Conservation (phyloP, 2,888 invertebrate species). For the Gibbula magus region DNA sequence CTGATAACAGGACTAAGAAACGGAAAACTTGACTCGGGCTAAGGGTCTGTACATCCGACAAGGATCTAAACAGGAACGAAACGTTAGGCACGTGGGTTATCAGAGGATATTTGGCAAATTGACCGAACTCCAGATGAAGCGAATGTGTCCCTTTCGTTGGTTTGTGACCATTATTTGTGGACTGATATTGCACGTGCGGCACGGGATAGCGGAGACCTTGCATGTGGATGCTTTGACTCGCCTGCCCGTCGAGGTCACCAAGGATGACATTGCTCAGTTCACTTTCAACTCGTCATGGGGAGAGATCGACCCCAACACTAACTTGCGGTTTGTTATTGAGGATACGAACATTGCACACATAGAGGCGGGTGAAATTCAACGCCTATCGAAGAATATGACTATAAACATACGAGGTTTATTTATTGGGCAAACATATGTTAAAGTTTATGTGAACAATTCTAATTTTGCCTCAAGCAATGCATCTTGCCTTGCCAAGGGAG, state of each 20-base stretch:
- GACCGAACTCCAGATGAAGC: not conserved
- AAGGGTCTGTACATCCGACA: too few relatives aligned
- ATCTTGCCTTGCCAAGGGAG: not conserved
- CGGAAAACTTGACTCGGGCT: too few relatives aligned
- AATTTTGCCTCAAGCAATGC: not conserved
- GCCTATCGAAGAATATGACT: not conserved
- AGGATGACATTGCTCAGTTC: not conserved
- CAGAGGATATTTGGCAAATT: too few relatives aligned
- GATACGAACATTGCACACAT: not conserved
- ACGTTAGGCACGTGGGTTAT: too few relatives aligned
- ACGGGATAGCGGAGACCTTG: not conserved
- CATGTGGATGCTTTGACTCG: not conserved
- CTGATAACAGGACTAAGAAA: too few relatives aligned
- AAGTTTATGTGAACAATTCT: slow-evolving; percentile 4
- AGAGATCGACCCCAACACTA: not conserved
- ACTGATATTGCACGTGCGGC: not conserved
- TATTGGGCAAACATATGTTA: slow-evolving; percentile 24
- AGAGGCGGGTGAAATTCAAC: not conserved
- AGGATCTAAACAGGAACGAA: too few relatives aligned
- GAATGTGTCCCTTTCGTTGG: not conserved
- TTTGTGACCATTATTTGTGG: not conserved
- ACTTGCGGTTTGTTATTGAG: not conserved
- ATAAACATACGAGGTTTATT: slow-evolving; percentile 16
- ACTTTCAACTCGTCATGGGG: not conserved
- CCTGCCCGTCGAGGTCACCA: not conserved